Evolutionary conservation across 35 echinoderm and acorn worm species (phyloP).

Genomic region (Anneissia japonica): DNA sequence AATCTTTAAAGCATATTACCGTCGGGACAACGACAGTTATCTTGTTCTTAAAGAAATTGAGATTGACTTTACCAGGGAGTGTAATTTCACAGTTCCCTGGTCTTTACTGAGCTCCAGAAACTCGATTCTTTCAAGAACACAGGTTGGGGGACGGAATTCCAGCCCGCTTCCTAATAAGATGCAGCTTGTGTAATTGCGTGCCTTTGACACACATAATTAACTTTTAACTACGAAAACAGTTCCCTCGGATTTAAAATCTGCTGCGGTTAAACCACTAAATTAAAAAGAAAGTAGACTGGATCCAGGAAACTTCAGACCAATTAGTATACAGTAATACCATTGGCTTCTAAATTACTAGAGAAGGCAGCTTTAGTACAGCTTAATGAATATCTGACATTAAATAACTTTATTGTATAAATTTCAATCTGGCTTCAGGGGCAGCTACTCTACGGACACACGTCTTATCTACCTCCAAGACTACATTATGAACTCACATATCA

Average conservation of each 20-base stretch:
- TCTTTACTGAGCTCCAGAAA: not conserved
- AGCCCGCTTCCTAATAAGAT: slow-evolving; percentile 9
- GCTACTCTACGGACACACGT: no score
- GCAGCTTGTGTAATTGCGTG: not conserved
- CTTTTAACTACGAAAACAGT: not conserved
- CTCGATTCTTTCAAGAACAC: not conserved
- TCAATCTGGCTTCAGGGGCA: no score
- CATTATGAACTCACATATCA: no score
- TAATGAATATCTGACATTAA: slow-evolving; percentile 4
- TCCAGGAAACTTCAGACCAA: not conserved
- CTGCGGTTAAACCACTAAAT: not conserved
- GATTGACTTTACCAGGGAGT: not conserved
- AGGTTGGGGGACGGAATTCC: not conserved
- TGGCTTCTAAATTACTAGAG: no score
- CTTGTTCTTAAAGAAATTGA: not conserved
- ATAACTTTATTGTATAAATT: no score
- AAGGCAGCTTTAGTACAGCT: slow-evolving; percentile 1
- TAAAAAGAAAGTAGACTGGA: slow-evolving; percentile 11
- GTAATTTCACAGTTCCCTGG: no score
- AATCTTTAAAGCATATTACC: not conserved
- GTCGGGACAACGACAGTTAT: not conserved
- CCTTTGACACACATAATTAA: slow-evolving; percentile 5
- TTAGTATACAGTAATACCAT: not conserved
- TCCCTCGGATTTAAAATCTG: not conserved
- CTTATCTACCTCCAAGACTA: no score